These are phyloP conservation scores for Cremastinae sp. DNA, from an alignment of 2,888 invertebrate species.

Conservation along the genomic window DNA sequence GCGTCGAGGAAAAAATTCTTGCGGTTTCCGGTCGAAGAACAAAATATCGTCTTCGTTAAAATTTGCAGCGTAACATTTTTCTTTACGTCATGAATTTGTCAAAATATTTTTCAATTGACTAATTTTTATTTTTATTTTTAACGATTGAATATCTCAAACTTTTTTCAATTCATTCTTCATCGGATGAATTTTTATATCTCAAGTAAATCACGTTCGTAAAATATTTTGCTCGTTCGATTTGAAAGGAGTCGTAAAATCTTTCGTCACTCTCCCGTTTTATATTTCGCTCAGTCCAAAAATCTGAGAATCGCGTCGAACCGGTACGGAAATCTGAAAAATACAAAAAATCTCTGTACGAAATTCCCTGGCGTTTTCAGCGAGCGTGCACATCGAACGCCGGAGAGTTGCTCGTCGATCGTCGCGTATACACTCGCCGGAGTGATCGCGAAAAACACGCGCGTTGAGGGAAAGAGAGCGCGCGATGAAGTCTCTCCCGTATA, in stretches of 20 bases:
- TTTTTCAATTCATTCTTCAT: too few species aligned
- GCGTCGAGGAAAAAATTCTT: neutral
- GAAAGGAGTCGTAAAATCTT: slow-evolving; percentile 17
- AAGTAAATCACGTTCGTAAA: too few species aligned
- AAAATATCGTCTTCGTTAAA: too few species aligned
- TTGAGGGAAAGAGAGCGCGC: slow-evolving; percentile 66
- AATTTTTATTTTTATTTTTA: too few species aligned
- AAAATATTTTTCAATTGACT: too few species aligned
- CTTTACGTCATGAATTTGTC: too few species aligned
- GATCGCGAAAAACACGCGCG: slow-evolving; percentile 25
- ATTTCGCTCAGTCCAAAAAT: slow-evolving; percentile 25
- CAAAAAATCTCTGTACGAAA: slow-evolving; percentile 35
- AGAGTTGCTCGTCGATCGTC: slow-evolving; percentile 72
- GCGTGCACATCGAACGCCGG: slow-evolving; percentile 67
- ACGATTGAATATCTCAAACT: too few species aligned
- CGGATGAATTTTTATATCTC: too few species aligned
- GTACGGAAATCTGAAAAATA: neutral
- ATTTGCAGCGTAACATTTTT: too few species aligned
- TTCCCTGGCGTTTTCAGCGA: slow-evolving; percentile 5
- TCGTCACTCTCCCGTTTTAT: slow-evolving; percentile 36
- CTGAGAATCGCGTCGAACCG: slow-evolving; percentile 40
- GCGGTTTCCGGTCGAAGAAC: slow-evolving; percentile 21
- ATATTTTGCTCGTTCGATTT: too few species aligned
- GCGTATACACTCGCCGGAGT: too few species aligned
- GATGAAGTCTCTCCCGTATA: slow-evolving; percentile 70